These are phyloP conservation scores for Cephus pulcher DNA, from an alignment of 2,888 invertebrate genomes.

Conservation along the genomic window DNA sequence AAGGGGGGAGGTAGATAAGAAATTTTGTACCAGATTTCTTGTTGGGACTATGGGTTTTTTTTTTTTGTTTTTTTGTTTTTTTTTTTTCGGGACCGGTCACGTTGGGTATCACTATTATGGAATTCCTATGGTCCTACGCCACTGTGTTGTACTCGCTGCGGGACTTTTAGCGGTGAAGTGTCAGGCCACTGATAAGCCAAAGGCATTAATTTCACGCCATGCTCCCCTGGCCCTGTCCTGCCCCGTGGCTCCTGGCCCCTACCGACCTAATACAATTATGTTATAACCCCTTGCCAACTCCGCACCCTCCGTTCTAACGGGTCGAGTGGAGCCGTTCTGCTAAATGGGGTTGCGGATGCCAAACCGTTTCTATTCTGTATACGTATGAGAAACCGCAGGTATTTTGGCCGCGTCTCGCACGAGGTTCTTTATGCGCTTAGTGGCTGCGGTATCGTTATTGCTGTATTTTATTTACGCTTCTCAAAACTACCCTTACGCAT, in stretches of 20 bases:
- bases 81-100: too few species aligned
- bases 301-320: not conserved
- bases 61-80: too few species aligned
- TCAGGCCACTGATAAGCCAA: conserved; percentile 63
- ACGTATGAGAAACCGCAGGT: conserved; percentile 26
- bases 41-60: too few species aligned
- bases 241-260: conserved; percentile 40
- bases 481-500: too few species aligned
- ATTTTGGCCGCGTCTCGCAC: conserved; percentile 16
- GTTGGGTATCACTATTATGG: too few species aligned
- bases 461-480: not conserved
- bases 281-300: conserved; percentile 60
- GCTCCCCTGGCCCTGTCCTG: conserved; percentile 42
- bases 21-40: too few species aligned
- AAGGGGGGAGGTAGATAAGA: too few species aligned
- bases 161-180: conserved; percentile 60
- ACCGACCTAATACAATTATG: conserved; percentile 64
- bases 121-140: conserved; percentile 25
- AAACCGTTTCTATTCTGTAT: conserved; percentile 19
- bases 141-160: conserved; percentile 35
- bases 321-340: not conserved
- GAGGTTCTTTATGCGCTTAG: conserved; percentile 10
- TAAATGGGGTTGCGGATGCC: conserved; percentile 24
- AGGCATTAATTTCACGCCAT: conserved; percentile 62
- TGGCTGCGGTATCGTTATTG: not conserved